These are phyloP conservation scores for Calidris pugnax DNA, from an alignment of 2,113 vertebrate species.

Conservation along the genomic window DNA sequence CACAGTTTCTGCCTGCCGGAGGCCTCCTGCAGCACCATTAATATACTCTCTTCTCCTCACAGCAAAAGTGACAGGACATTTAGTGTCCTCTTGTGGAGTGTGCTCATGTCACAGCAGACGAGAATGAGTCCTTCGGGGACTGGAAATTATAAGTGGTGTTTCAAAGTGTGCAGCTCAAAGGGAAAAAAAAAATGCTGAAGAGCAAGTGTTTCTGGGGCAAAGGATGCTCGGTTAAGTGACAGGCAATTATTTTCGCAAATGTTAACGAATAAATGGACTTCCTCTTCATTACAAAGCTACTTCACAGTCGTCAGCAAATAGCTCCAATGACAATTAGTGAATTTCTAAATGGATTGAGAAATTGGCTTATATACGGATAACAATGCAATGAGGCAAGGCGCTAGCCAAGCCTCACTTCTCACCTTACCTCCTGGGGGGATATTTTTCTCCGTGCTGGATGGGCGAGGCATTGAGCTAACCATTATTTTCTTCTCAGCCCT, in stretches of 20 bases:
- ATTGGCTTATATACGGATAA: neutral
- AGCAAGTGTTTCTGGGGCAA: constrained; percentile 47
- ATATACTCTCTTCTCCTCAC: neutral
- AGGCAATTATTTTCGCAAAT: constrained; percentile 47
- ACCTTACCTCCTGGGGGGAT: neutral
- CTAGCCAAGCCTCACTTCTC: neutral
- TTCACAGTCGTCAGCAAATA: constrained; percentile 43
- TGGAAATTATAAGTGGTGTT: neutral
- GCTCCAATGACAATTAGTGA: constrained; percentile 46
- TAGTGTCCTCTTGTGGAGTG: neutral
- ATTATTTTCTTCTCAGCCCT: constrained; percentile 5
- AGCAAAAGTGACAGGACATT: neutral
- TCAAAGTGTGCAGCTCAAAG: neutral
- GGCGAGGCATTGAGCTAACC: neutral
- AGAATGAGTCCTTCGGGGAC: constrained; percentile 23
- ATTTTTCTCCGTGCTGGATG: neutral
- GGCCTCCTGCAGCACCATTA: neutral
- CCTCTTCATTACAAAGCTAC: constrained; percentile 47
- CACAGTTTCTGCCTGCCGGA: neutral
- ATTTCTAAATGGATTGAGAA: constrained; percentile 25
- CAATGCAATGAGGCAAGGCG: neutral
- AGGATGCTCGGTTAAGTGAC: constrained; percentile 13
- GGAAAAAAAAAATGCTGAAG: neutral
- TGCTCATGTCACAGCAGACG: neutral
- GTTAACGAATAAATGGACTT: constrained; percentile 56